These are phyloP conservation scores for Trididemnum miniatum DNA, from an alignment of 23 tunicate genomes.

Conservation along the genomic window DNA sequence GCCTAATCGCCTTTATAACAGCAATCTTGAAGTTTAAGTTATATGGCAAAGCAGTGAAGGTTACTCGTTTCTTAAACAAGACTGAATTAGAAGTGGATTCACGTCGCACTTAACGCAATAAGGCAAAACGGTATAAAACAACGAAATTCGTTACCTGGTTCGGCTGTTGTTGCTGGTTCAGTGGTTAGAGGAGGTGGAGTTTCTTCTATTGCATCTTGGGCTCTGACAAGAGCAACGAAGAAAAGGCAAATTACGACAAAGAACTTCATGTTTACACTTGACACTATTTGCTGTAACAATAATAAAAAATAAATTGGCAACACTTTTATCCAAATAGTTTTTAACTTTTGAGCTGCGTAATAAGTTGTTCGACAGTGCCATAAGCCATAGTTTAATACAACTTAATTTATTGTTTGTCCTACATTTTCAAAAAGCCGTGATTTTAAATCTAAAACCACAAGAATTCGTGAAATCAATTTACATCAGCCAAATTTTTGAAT, in stretches of 20 bases:
- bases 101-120: too few species aligned
- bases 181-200: neutral
- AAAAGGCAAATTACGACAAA: neutral
- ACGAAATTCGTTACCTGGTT: neutral
- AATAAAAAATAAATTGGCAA: neutral
- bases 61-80: too few species aligned
- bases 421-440: neutral
- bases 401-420: too few species aligned
- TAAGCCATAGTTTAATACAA: too few species aligned
- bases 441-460: neutral
- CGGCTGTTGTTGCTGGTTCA: neutral
- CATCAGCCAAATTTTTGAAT: too few species aligned
- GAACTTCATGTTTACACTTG: neutral
- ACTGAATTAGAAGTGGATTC: too few species aligned
- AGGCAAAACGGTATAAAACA: too few species aligned
- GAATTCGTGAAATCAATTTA: too few species aligned
- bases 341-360: neutral
- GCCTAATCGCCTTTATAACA: too few species aligned
- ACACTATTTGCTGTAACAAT: neutral
- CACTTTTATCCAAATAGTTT: neutral
- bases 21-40: too few species aligned
- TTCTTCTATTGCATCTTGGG: neutral
- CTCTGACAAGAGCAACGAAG: neutral
- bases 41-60: too few species aligned
- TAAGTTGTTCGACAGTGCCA: too few species aligned